A percentile compares a stretch with the other conserved stretches of the same genome.
phyloP scores from a whole-genome alignment of 2,113 vertebrate species.

The Apodemus speciosus region DNA sequence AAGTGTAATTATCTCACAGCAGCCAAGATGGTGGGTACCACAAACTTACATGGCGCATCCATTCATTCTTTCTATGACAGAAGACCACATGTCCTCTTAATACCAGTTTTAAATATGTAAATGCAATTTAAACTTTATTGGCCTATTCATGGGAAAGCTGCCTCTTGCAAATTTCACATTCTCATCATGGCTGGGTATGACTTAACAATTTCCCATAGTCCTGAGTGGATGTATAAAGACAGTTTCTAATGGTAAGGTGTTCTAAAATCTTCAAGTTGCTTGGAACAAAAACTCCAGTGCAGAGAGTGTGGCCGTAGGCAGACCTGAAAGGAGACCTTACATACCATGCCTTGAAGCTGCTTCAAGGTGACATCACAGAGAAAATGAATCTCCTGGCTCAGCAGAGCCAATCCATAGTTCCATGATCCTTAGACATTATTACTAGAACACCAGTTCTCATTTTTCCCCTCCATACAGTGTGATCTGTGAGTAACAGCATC shows the following conservation, averaged over 20 bases:
- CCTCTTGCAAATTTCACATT: background rate
- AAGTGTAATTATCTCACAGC: background rate
- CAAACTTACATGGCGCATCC: background rate
- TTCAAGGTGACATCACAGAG: background rate
- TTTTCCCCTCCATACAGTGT: background rate
- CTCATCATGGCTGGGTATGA: background rate
- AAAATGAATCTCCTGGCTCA: accelerated
- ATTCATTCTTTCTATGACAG: background rate
- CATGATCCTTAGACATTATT: background rate
- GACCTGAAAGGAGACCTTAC: background rate
- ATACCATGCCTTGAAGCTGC: too few species aligned
- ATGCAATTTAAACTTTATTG: background rate
- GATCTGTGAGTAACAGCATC: background rate
- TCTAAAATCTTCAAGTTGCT: background rate
- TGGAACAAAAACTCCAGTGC: background rate
- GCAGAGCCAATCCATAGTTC: background rate
- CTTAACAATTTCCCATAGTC: background rate
- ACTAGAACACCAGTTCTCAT: background rate
- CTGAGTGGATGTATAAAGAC: background rate
- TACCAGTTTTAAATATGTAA: slow-evolving; percentile 8
- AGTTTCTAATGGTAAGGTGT: slow-evolving; percentile 15
- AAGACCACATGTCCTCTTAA: background rate
- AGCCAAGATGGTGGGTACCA: background rate
- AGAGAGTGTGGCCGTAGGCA: background rate
- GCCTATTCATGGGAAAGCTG: slow-evolving; percentile 32